Conservation (phyloP, 2,888 invertebrate genomes). For the Oligia strigilis region DNA sequence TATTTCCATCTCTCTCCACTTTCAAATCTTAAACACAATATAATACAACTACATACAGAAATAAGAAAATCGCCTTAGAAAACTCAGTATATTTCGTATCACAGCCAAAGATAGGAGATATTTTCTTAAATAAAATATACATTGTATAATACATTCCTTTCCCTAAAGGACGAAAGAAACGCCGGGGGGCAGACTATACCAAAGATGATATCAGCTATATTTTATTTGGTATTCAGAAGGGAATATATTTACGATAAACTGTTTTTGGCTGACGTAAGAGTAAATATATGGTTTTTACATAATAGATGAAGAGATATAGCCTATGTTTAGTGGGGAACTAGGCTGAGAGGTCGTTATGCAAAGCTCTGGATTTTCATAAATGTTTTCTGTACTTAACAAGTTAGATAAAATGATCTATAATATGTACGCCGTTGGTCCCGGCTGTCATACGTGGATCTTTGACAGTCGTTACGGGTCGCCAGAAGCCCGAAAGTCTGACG, state of each 20-base stretch:
- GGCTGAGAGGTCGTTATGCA: too few species aligned
- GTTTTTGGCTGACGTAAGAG: constrained; percentile 28
- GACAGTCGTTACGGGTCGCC: too few species aligned
- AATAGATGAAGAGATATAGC: not conserved
- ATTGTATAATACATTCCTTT: constrained; percentile 16
- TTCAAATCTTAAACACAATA: constrained; percentile 8
- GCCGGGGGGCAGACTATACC: constrained; percentile 49
- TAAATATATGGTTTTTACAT: constrained; percentile 25
- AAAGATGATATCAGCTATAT: constrained; percentile 49
- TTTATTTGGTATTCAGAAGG: constrained; percentile 49
- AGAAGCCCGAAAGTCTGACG: too few species aligned
- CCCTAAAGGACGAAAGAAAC: constrained; percentile 29
- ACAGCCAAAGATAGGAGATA: constrained; percentile 34
- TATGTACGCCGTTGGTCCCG: not conserved
- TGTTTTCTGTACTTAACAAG: not conserved
- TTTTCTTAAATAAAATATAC: constrained; percentile 34
- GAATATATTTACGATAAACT: constrained; percentile 47
- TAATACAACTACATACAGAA: not conserved
- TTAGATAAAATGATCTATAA: not conserved
- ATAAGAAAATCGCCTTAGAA: constrained; percentile 18
- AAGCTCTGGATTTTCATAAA: not conserved
- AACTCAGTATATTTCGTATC: constrained; percentile 24
- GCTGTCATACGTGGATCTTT: too few species aligned
- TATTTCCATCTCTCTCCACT: not conserved
- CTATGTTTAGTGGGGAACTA: not conserved